Evolutionary conservation across 2,797 vertebrate species (phyloP).

Genomic region (Silurus aristotelis): DNA sequence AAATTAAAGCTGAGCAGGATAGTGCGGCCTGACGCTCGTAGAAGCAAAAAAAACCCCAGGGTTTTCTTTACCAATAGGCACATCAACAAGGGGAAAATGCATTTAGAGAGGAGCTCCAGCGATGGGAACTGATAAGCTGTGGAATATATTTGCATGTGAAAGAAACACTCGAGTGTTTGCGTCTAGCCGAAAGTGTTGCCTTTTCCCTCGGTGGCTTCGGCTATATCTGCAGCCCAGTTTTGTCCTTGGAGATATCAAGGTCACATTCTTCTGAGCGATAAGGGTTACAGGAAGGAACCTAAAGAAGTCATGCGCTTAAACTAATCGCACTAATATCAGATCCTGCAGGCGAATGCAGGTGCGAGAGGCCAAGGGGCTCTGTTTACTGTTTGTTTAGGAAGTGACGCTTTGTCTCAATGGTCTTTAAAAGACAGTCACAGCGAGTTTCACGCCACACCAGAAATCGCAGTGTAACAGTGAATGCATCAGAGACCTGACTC

Average conservation of each 20-base stretch:
- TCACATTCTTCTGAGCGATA: conserved; percentile 57
- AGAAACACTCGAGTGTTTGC: conserved; percentile 27
- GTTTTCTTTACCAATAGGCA: conserved; percentile 62
- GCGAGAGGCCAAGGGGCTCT: background rate
- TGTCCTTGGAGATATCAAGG: conserved; percentile 58
- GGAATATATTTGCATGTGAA: conserved; percentile 44
- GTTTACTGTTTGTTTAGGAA: conserved; percentile 23
- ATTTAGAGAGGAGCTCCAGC: conserved; percentile 58
- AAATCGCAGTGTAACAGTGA: background rate
- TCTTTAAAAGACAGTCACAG: background rate
- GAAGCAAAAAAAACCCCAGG: conserved; percentile 55
- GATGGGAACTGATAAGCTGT: conserved; percentile 40
- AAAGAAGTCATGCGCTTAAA: conserved; percentile 39
- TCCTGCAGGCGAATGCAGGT: conserved; percentile 31
- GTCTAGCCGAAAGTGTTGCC: background rate
- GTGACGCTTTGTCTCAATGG: too few relatives aligned
- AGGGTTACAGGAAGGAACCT: conserved; percentile 56
- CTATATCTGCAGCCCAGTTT: conserved; percentile 24
- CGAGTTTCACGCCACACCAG: background rate
- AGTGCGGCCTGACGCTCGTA: conserved; percentile 60
- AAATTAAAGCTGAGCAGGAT: conserved; percentile 69
- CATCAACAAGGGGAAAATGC: conserved; percentile 68
- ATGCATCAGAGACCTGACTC: background rate
- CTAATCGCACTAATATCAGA: conserved; percentile 35
- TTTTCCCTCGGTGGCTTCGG: background rate